Conservation (phyloP, 2,113 vertebrate genomes). For the Macquaria australasica region DNA sequence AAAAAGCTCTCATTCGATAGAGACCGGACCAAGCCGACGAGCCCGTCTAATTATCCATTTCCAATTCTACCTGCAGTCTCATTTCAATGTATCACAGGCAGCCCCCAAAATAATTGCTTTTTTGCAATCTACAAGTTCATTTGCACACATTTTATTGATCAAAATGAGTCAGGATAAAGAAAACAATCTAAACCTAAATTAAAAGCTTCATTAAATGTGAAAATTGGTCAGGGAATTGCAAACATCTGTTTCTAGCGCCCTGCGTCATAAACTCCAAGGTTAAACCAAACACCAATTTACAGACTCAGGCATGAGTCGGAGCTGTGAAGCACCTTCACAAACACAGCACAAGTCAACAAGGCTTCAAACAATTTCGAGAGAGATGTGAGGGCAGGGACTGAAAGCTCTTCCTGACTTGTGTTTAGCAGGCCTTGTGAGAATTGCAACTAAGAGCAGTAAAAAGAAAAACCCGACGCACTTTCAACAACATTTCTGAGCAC, state of each 20-base stretch:
- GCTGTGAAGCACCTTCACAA: slow-evolving; percentile 58
- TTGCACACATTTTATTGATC: slow-evolving; percentile 85
- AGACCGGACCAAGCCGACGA: slow-evolving; percentile 43
- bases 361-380: slow-evolving; percentile 55
- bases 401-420: slow-evolving; percentile 52
- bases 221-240: slow-evolving; percentile 85
- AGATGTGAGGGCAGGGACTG: slow-evolving; percentile 45
- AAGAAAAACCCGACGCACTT: slow-evolving; percentile 52
- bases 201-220: slow-evolving; percentile 87
- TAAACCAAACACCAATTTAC: slow-evolving; percentile 82
- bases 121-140: slow-evolving; percentile 81
- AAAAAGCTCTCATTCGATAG: slow-evolving; percentile 49
- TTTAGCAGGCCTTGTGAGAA: slow-evolving; percentile 39
- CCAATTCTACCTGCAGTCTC: slow-evolving; percentile 78
- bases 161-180: slow-evolving; percentile 72
- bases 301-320: slow-evolving; percentile 54
- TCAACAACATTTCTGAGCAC: slow-evolving; percentile 34
- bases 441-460: slow-evolving; percentile 15
- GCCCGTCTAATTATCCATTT: slow-evolving; percentile 74
- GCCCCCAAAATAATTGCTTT: slow-evolving; percentile 76
- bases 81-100: slow-evolving; percentile 72
- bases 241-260: slow-evolving; percentile 84
- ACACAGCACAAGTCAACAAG: slow-evolving; percentile 56
- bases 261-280: slow-evolving; percentile 83
- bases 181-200: slow-evolving; percentile 85